phyloP scores from a whole-genome alignment of 2,888 invertebrate species.

The Archips xylosteana region DNA sequence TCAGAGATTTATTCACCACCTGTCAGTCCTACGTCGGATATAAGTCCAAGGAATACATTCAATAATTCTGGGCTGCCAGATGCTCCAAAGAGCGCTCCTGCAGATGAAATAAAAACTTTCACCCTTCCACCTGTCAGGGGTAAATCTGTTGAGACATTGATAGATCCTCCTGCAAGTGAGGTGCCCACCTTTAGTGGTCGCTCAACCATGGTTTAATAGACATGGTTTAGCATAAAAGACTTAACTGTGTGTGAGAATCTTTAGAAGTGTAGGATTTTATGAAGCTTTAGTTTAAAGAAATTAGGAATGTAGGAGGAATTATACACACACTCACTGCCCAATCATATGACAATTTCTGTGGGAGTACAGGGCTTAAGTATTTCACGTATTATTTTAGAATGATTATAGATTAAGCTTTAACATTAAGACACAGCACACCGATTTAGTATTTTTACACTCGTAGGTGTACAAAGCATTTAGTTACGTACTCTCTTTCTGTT shows the following conservation, averaged over 20 bases:
- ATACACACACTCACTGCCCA: conserved; percentile 58
- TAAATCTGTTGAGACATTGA: conserved; percentile 77
- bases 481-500: conserved; percentile 21
- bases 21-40: conserved; percentile 76
- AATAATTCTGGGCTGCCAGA: conserved; percentile 74
- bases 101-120: conserved; percentile 75
- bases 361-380: conserved; percentile 47
- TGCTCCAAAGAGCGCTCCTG: conserved; percentile 75
- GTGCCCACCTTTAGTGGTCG: conserved; percentile 73
- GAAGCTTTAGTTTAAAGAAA: not conserved
- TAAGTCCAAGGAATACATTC: conserved; percentile 73
- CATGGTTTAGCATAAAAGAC: no score
- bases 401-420: conserved; percentile 20
- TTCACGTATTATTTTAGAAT: conserved; percentile 18
- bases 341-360: conserved; percentile 53
- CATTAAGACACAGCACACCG: conserved; percentile 45
- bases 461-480: conserved; percentile 37
- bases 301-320: conserved; percentile 4
- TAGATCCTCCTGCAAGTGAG: conserved; percentile 73
- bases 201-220: conserved; percentile 78
- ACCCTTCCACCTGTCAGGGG: conserved; percentile 74
- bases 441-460: conserved; percentile 56
- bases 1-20: conserved; percentile 83
- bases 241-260: conserved; percentile 12
- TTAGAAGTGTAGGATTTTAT: conserved; percentile 2